Evolutionary conservation across 2,888 invertebrate species (phyloP), one percentile per base, ranked within the genome.

Genomic region (Leptarthrus brevirostris): DNA sequence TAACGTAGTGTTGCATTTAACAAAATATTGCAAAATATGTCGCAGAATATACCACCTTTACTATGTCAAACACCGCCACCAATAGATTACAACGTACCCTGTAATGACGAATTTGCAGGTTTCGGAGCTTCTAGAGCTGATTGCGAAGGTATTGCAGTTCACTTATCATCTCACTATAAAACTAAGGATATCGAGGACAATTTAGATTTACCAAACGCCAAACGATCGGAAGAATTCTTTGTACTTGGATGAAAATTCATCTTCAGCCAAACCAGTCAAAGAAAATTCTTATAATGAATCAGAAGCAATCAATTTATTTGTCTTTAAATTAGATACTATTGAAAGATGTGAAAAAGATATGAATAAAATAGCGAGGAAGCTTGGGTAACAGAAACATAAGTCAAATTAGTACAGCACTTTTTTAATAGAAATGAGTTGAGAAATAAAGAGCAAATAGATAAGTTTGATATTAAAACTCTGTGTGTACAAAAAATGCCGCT

Each of bases 401-500:
- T 12, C 5, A 52, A 10, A 34, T 20, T 0, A 52, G 22, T 30
- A 26, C 5, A 24, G 26, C 2, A 30, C 14, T 20, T 10, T 34
- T 20, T 30, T 6, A 52, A 47, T 24, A 16, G 10, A 66, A 30
- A 49, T 5, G 49, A 22, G 22, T 18, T n/a, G n/a, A n/a, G n/a
- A n/a, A n/a, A n/a, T n/a, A n/a, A n/a, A n/a, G n/a, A n/a, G n/a
- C n/a, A n/a, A n/a, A n/a, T 26, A 22, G 40, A 69, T 34, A 24
- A 10, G 18, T 24, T n/a, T 8, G 44, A 40, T 22, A 6, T 22
- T 44, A 64, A 64, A 14, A 69, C 30, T 49, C 26, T 52, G 36
- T 18, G 5, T 18, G 16, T 26, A 30, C 16, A 26, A 16, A 75
- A 75, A 56, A 58, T 44, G 24, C 73, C 75, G 10, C 75, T 75